phyloP scores from a whole-genome alignment of 2,113 vertebrate genomes.

The Harpagus bidentatus region DNA sequence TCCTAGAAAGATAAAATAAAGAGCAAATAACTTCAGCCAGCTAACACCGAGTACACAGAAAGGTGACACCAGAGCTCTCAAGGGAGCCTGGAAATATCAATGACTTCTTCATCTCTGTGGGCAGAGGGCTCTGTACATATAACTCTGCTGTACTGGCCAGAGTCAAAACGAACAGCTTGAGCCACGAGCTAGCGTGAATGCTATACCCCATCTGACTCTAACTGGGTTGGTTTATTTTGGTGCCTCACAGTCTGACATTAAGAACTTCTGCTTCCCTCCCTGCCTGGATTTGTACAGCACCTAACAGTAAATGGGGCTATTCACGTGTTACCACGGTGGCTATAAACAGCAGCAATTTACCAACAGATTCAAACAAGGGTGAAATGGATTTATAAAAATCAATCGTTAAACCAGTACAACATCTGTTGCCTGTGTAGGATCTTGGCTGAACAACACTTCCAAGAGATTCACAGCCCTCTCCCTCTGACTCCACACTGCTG shows the following conservation, averaged over 20 bases:
- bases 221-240: not conserved
- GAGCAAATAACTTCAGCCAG: not conserved
- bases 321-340: not conserved
- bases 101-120: not conserved
- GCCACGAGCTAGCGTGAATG: not conserved
- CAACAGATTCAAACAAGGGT: not conserved
- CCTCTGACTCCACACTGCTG: not conserved
- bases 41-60: not conserved
- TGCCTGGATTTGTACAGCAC: not conserved
- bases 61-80: not conserved
- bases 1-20: not conserved
- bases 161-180: fast-evolving
- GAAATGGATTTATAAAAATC: not conserved
- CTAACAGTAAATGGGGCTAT: not conserved
- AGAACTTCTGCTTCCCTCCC: not conserved
- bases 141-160: fast-evolving
- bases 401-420: not conserved
- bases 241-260: not conserved
- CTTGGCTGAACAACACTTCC: not conserved
- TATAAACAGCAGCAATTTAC: not conserved
- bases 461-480: conserved; percentile 29
- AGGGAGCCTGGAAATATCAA: not conserved
- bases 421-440: not conserved
- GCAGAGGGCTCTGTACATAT: not conserved
- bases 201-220: not conserved